These are phyloP conservation scores for Drosophila sordidula DNA, from an alignment of 2,888 invertebrate genomes.

Conservation along the genomic window DNA sequence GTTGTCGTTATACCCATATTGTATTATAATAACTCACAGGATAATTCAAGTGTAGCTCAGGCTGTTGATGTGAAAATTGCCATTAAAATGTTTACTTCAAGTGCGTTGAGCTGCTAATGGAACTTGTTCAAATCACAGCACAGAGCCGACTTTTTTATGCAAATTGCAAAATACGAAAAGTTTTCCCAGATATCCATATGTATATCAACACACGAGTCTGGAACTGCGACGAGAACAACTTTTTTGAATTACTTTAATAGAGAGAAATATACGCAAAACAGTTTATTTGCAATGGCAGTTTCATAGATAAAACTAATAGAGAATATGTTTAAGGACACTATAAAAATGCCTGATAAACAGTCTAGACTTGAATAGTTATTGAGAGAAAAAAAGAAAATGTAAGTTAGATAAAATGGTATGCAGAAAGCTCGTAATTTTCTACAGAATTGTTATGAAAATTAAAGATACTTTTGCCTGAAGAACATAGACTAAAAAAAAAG, in stretches of 20 bases:
- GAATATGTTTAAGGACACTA: slow-evolving; percentile 2
- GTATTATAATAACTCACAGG: slow-evolving; percentile 67
- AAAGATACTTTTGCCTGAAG: too few species aligned
- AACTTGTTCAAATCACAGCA: slow-evolving; percentile 27
- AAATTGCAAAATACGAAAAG: slow-evolving; percentile 37
- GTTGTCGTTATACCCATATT: slow-evolving; percentile 48
- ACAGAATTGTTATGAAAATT: too few species aligned
- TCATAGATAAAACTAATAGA: not conserved
- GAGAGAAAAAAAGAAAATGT: not conserved
- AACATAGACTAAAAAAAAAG: too few species aligned
- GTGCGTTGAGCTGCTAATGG: slow-evolving; percentile 20
- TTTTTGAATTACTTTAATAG: slow-evolving; percentile 9
- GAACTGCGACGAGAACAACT: slow-evolving; percentile 4
- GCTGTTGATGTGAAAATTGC: slow-evolving; percentile 61
- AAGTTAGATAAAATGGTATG: too few species aligned
- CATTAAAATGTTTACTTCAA: slow-evolving; percentile 60
- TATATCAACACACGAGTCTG: slow-evolving; percentile 5
- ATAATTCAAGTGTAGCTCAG: slow-evolving; percentile 52
- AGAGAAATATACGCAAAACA: not conserved
- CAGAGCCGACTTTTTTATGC: slow-evolving; percentile 27
- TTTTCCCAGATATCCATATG: not conserved
- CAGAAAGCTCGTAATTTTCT: too few species aligned
- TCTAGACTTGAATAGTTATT: slow-evolving; percentile 6
- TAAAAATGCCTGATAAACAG: slow-evolving; percentile 1
- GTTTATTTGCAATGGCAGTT: slow-evolving; percentile 1